A percentile compares a stretch with the other conserved stretches of the same genome.
These are phyloP conservation scores for Cladopsammia gracilis DNA, from an alignment of 64 coral and sea anemone genomes.

Conservation along the genomic window DNA sequence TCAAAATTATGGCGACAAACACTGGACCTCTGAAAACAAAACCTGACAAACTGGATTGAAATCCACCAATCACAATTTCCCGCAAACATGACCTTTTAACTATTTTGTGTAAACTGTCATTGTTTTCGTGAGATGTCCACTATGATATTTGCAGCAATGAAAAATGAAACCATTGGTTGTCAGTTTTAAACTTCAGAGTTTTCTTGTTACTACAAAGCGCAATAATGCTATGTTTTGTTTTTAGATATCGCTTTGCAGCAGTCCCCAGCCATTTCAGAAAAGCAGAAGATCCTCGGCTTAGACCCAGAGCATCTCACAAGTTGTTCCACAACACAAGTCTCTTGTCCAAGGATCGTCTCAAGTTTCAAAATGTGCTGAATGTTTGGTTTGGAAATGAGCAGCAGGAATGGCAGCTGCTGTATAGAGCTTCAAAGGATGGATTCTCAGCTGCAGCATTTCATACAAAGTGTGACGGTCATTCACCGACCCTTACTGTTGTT, in stretches of 20 bases:
- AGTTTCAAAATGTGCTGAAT: conserved; percentile 86
- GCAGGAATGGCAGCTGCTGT: conserved; percentile 89
- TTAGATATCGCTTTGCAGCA: conserved; percentile 96
- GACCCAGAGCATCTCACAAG: conserved; percentile 83
- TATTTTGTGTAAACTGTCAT: too few relatives aligned
- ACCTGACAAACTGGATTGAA: too few relatives aligned
- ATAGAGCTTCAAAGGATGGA: conserved; percentile 83
- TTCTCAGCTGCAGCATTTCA: conserved; percentile 88
- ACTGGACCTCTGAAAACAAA: too few relatives aligned
- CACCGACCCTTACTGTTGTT: conserved; percentile 87
- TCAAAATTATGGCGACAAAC: too few relatives aligned
- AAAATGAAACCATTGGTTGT: too few relatives aligned
- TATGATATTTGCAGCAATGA: too few relatives aligned
- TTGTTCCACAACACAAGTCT: conserved; percentile 82
- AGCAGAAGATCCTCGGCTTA: conserved; percentile 74
- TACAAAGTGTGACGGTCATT: conserved; percentile 90
- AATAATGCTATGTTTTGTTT: neutral
- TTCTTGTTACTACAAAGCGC: too few relatives aligned
- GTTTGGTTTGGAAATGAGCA: conserved; percentile 89
- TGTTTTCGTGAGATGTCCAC: too few relatives aligned
- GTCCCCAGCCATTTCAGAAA: conserved; percentile 85
- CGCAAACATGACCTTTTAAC: too few relatives aligned
- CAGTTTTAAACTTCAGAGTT: too few relatives aligned
- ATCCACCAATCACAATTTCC: too few relatives aligned
- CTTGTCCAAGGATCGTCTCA: conserved; percentile 75